Evolutionary conservation across 2,797 vertebrate species (phyloP).

Genomic region (Acanthurus lineatus): DNA sequence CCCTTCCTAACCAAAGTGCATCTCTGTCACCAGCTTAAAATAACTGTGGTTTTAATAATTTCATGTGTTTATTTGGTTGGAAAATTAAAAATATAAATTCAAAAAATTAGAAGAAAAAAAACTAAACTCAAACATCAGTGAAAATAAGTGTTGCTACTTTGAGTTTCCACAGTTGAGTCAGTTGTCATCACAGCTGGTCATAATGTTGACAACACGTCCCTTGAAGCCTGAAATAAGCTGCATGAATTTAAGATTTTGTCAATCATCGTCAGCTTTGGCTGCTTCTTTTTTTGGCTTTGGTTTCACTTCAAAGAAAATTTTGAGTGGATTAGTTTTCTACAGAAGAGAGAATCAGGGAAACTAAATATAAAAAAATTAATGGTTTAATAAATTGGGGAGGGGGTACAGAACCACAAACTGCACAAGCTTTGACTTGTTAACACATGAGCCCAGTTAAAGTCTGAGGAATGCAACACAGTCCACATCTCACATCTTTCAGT

Average conservation of each 20-base stretch:
- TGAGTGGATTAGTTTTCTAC: slow-evolving; percentile 26
- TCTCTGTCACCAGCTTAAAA: background rate
- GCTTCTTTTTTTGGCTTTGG: slow-evolving; percentile 23
- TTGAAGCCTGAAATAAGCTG: slow-evolving; percentile 42
- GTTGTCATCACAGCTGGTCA: slow-evolving; percentile 21
- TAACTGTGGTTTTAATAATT: background rate
- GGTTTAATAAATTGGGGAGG: slow-evolving; percentile 1
- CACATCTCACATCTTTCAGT: background rate
- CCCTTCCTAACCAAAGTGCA: background rate
- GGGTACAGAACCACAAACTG: background rate
- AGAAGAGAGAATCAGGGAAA: slow-evolving; percentile 43
- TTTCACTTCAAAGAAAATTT: slow-evolving; percentile 41
- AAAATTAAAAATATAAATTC: background rate
- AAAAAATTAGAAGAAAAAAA: background rate
- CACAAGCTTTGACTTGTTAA: slow-evolving; percentile 16
- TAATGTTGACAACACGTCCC: slow-evolving; percentile 1
- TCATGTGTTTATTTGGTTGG: background rate
- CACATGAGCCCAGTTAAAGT: slow-evolving; percentile 4
- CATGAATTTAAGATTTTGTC: slow-evolving; percentile 42
- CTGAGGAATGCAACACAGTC: slow-evolving; percentile 1
- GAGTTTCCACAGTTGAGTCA: slow-evolving; percentile 8
- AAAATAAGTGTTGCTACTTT: background rate
- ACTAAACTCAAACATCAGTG: background rate
- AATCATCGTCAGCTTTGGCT: slow-evolving; percentile 36
- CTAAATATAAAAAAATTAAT: slow-evolving; percentile 5